A percentile compares a stretch with the other conserved stretches of the same genome.
These are phyloP conservation scores for Drosophila monieri DNA, from an alignment of 2,888 invertebrate species.

Conservation along the genomic window DNA sequence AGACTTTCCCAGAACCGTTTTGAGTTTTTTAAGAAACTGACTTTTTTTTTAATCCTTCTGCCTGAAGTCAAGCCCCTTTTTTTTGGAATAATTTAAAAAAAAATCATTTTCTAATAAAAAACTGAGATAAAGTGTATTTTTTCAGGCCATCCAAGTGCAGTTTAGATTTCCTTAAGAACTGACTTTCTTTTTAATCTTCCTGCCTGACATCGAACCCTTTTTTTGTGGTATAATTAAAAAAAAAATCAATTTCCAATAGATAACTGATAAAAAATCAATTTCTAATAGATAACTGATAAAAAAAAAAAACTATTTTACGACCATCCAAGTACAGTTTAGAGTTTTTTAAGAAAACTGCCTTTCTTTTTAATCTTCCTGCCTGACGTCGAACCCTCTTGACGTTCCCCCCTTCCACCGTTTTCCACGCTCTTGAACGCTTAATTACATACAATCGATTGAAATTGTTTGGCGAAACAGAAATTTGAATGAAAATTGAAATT, in stretches of 20 bases:
- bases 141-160: too few relatives aligned
- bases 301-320: too few relatives aligned
- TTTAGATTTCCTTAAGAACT: too few relatives aligned
- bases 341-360: constrained; percentile 2
- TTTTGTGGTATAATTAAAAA: neutral
- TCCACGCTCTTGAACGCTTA: constrained; percentile 39
- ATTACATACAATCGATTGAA: constrained; percentile 67
- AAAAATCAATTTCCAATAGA: too few relatives aligned
- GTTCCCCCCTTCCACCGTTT: constrained; percentile 19
- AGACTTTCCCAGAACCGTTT: too few relatives aligned
- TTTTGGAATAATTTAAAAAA: too few relatives aligned
- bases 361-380: constrained; percentile 7
- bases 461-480: constrained; percentile 33
- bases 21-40: neutral
- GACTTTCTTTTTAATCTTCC: constrained; percentile 15
- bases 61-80: neutral
- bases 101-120: too few relatives aligned
- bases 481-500: constrained; percentile 30
- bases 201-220: neutral
- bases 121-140: too few relatives aligned
- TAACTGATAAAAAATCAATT: too few relatives aligned
- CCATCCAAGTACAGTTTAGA: constrained; percentile 22
- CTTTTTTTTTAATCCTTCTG: constrained; percentile 8
- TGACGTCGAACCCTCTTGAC: neutral
- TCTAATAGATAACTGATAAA: too few relatives aligned